Evolutionary conservation across 2,113 vertebrate species (phyloP).

Genomic region (Meriones unguiculatus): DNA sequence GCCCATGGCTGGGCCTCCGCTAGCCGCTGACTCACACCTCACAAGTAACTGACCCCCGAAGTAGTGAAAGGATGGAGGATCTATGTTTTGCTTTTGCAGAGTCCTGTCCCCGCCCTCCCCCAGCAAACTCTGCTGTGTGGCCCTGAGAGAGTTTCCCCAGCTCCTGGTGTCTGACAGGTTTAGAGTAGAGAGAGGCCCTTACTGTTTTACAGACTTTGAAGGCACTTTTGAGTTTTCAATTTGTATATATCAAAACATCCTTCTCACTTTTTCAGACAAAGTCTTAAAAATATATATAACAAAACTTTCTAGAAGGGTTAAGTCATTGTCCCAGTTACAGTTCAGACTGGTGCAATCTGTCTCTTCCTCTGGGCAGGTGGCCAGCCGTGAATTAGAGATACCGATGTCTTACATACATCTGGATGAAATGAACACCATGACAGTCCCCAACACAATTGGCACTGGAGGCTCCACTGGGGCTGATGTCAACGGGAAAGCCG

Average conservation of each 20-base stretch:
- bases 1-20: neutral
- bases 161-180: neutral
- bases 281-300: too few species aligned
- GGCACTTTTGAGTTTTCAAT: neutral
- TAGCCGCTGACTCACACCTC: neutral
- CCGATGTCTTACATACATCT: constrained; percentile 88
- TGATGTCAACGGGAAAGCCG: constrained; percentile 92
- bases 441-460: constrained; percentile 89
- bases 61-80: neutral
- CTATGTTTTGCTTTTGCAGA: neutral
- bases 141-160: neutral
- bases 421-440: constrained; percentile 89
- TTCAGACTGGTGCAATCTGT: neutral
- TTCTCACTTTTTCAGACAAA: neutral
- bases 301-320: neutral
- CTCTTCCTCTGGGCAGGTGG: constrained; percentile 85
- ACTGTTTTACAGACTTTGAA: neutral
- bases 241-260: neutral
- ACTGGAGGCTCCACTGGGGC: constrained; percentile 89
- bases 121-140: neutral
- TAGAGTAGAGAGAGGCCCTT: neutral
- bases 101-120: neutral
- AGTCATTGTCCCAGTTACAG: neutral
- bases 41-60: neutral
- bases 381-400: constrained; percentile 90